Percentiles rank a stretch among this genome's conserved stretches.
Evolutionary conservation across 2,888 invertebrate genomes (phyloP).

Genomic region (Lepidonotus clava): DNA sequence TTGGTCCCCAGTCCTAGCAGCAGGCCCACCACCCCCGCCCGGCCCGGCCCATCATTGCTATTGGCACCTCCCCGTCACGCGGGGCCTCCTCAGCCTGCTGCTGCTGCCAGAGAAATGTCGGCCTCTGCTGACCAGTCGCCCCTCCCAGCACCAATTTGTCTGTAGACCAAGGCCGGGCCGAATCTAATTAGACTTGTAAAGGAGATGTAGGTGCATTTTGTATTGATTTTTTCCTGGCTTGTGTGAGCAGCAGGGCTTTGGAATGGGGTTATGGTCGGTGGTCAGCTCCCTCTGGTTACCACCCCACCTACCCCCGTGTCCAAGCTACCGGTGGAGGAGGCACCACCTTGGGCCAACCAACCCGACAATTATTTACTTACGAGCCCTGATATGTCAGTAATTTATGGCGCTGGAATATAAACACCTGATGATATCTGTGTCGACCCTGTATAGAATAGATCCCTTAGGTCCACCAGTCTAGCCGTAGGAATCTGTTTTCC

Average conservation of each 20-base stretch:
- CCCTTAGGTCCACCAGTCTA: no score
- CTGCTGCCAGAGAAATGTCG: background rate
- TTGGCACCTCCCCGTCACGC: background rate
- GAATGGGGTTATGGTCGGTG: background rate
- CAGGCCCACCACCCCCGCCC: background rate
- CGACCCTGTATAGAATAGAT: no score
- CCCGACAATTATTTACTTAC: no score
- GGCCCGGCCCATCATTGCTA: background rate
- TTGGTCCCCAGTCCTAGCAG: background rate
- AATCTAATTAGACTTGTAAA: constrained; percentile 46
- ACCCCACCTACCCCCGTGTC: no score
- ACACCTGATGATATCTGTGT: background rate
- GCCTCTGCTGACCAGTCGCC: background rate
- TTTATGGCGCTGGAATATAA: no score
- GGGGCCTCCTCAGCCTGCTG: background rate
- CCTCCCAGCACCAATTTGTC: constrained; percentile 15
- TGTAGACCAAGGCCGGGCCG: background rate
- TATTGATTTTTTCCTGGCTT: constrained; percentile 25
- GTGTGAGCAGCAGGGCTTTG: constrained; percentile 1
- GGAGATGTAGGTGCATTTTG: constrained; percentile 38
- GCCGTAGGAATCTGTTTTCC: no score
- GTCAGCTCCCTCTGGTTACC: no score
- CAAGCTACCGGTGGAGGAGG: no score
- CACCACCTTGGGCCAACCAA: no score
- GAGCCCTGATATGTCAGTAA: no score